Evolutionary conservation across 2,888 invertebrate genomes (phyloP).

Genomic region (Hanleya hanleyi): DNA sequence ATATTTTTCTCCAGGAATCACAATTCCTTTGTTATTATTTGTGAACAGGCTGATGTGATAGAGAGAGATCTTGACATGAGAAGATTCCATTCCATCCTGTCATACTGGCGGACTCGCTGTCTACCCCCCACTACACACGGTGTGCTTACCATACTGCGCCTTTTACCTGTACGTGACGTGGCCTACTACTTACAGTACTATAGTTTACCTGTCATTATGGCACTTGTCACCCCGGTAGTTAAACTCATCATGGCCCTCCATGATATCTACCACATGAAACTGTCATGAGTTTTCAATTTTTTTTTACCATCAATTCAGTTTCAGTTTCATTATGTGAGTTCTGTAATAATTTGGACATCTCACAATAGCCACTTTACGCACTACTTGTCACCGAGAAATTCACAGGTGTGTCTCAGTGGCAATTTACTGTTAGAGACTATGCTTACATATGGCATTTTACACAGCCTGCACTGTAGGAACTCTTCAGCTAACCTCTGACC

Average conservation of each 20-base stretch:
- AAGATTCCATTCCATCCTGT: slow-evolving; percentile 46
- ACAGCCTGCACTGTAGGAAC: too few species aligned
- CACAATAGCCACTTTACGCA: too few species aligned
- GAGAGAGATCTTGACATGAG: slow-evolving; percentile 46
- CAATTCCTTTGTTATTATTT: too few species aligned
- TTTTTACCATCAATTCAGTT: neutral
- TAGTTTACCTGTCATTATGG: slow-evolving; percentile 63
- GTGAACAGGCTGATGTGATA: slow-evolving; percentile 57
- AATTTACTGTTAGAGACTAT: too few species aligned
- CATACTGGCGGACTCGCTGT: slow-evolving; percentile 64
- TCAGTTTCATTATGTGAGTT: too few species aligned
- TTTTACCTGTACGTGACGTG: slow-evolving; percentile 61
- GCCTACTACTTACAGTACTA: slow-evolving; percentile 68
- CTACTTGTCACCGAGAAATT: too few species aligned
- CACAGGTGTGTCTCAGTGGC: too few species aligned
- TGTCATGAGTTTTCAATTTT: neutral
- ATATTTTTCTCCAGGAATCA: too few species aligned
- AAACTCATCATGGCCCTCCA: slow-evolving; percentile 58
- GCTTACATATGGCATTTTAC: too few species aligned
- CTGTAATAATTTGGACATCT: too few species aligned
- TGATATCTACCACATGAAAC: slow-evolving; percentile 43
- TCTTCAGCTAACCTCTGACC: too few species aligned
- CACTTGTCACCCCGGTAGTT: slow-evolving; percentile 62
- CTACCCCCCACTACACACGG: slow-evolving; percentile 60
- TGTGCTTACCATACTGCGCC: slow-evolving; percentile 55